These are phyloP conservation scores for Hybos culiciformis DNA, from an alignment of 2,888 invertebrate genomes.

Conservation along the genomic window DNA sequence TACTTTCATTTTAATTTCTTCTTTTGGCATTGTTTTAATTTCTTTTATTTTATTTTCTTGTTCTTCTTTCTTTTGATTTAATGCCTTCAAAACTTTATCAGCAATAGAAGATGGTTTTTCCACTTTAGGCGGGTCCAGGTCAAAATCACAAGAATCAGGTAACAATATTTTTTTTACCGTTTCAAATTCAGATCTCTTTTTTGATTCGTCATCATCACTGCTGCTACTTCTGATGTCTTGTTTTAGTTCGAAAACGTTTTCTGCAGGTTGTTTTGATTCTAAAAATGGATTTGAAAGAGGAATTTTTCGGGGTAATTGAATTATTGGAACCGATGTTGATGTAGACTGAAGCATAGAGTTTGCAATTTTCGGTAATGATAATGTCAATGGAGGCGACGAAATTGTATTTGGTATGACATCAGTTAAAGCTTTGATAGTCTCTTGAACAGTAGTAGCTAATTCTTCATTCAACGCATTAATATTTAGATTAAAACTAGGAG, in stretches of 20 bases:
- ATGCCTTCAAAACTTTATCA: constrained; percentile 46
- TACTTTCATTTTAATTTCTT: constrained; percentile 16
- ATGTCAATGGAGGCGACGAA: background rate
- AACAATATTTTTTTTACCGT: constrained; percentile 30
- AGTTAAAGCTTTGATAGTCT: constrained; percentile 27
- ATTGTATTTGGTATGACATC: constrained; percentile 22
- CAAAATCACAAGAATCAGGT: constrained; percentile 27
- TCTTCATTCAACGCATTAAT: constrained; percentile 31
- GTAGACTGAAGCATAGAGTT: constrained; percentile 8
- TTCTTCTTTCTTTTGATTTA: constrained; percentile 42
- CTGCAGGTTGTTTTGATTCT: constrained; percentile 13
- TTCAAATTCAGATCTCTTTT: constrained; percentile 29
- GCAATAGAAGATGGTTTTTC: constrained; percentile 44
- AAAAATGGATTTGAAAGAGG: constrained; percentile 1
- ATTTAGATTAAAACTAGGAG: constrained; percentile 33
- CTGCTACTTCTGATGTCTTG: constrained; percentile 25
- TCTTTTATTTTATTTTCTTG: constrained; percentile 38
- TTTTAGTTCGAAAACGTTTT: constrained; percentile 29
- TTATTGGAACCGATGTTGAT: constrained; percentile 7
- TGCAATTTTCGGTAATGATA: background rate
- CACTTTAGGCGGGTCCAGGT: constrained; percentile 29
- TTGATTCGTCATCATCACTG: constrained; percentile 20
- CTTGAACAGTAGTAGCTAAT: constrained; percentile 30
- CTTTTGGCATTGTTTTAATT: constrained; percentile 8
- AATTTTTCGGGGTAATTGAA: constrained; percentile 7